A percentile compares a stretch with the other conserved stretches of the same genome.
Evolutionary conservation across 2,113 vertebrate species (phyloP).

Genomic region (Syngnathus floridae): DNA sequence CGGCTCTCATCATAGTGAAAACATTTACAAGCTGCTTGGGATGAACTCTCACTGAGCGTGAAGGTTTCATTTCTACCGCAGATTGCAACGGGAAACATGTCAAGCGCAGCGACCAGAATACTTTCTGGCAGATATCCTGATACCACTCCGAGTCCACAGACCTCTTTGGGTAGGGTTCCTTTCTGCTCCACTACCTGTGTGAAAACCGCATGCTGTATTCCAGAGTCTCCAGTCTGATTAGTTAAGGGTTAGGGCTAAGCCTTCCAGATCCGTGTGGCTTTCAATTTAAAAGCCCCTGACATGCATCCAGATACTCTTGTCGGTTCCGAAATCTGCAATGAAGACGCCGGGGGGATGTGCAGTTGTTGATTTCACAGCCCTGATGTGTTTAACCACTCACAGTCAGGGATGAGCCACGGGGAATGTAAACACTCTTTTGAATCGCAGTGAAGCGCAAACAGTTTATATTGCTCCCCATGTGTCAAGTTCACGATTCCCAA

Average conservation of each 20-base stretch:
- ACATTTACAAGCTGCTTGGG: slow-evolving; percentile 31
- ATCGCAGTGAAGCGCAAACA: slow-evolving; percentile 14
- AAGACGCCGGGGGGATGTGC: slow-evolving; percentile 29
- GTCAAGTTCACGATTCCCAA: slow-evolving; percentile 25
- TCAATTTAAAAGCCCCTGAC: slow-evolving; percentile 53
- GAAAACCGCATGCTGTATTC: slow-evolving; percentile 31
- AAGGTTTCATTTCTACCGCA: slow-evolving; percentile 25
- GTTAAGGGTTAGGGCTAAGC: slow-evolving; percentile 42
- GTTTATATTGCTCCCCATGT: slow-evolving; percentile 21
- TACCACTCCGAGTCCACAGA: slow-evolving; percentile 29
- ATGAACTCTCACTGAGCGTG: slow-evolving; percentile 31
- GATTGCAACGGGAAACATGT: slow-evolving; percentile 21
- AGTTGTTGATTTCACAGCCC: slow-evolving; percentile 33
- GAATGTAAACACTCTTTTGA: slow-evolving; percentile 48
- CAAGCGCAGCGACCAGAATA: slow-evolving; percentile 33
- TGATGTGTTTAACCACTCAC: slow-evolving; percentile 49
- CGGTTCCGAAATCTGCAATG: slow-evolving; percentile 40
- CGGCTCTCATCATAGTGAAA: slow-evolving; percentile 31
- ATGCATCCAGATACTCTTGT: slow-evolving; percentile 57
- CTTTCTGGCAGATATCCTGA: slow-evolving; percentile 47
- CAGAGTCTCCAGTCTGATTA: slow-evolving; percentile 53
- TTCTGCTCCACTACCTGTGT: slow-evolving; percentile 49
- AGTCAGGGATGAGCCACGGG: slow-evolving; percentile 50
- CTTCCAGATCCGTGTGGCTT: slow-evolving; percentile 55
- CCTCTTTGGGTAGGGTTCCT: slow-evolving; percentile 8